These are phyloP conservation scores for Aptenodytes patagonicus DNA, from an alignment of 2,113 vertebrate genomes.

Conservation along the genomic window DNA sequence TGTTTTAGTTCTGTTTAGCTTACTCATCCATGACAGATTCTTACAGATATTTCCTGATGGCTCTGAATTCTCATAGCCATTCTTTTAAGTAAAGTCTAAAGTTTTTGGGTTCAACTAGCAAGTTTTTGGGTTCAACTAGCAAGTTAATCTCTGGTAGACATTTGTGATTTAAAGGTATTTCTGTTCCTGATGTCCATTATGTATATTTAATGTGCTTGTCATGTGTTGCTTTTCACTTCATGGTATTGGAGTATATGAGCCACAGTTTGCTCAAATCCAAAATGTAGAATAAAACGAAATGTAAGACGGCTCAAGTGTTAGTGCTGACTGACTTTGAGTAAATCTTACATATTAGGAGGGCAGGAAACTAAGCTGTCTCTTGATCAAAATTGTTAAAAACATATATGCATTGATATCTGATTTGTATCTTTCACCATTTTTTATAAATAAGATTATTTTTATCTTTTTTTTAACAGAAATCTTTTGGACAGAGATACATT, in stretches of 20 bases:
- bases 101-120: not conserved
- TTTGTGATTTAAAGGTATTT: not conserved
- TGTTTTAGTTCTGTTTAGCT: not conserved
- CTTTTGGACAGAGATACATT: conserved; percentile 95
- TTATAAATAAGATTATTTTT: not conserved
- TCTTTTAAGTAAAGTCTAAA: not conserved
- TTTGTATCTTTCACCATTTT: not conserved
- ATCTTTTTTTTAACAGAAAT: conserved; percentile 66
- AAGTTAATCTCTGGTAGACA: not conserved
- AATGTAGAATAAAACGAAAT: not conserved
- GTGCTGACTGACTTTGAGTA: not conserved
- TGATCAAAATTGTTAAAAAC: not conserved
- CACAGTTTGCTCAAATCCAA: not conserved
- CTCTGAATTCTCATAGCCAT: not conserved
- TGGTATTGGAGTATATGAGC: not conserved
- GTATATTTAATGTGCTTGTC: not conserved
- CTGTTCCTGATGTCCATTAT: not conserved
- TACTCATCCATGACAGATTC: not conserved
- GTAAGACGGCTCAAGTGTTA: not conserved
- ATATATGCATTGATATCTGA: not conserved
- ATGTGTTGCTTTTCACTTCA: not conserved
- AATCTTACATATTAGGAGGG: not conserved
- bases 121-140: not conserved
- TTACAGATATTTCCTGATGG: not conserved
- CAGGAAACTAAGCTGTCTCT: not conserved